These are phyloP conservation scores for Nomada goodeniana DNA, from an alignment of 2,888 invertebrate genomes.

Conservation along the genomic window DNA sequence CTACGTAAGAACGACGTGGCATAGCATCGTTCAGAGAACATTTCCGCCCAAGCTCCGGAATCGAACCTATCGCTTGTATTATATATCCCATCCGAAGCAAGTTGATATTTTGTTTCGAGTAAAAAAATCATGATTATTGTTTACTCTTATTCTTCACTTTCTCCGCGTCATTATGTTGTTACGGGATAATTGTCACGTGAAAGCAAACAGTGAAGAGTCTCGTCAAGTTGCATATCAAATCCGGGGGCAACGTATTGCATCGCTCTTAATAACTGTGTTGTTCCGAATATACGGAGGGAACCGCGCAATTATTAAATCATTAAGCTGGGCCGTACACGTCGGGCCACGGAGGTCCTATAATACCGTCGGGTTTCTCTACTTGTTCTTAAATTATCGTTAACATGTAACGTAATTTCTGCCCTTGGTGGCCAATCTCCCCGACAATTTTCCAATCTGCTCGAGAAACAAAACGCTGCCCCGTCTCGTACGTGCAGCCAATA, in stretches of 20 bases:
- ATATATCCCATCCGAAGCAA: constrained; percentile 1
- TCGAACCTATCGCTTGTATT: no score
- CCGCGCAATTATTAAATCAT: constrained; percentile 65
- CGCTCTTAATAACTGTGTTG: constrained; percentile 47
- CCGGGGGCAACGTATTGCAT: constrained; percentile 52
- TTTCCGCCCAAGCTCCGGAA: background rate
- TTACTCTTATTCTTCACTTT: constrained; percentile 3
- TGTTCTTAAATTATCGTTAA: constrained; percentile 60
- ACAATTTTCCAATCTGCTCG: constrained; percentile 29
- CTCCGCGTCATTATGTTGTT: constrained; percentile 52
- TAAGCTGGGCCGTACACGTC: constrained; percentile 48
- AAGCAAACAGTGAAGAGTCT: constrained; percentile 20
- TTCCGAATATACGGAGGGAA: constrained; percentile 37
- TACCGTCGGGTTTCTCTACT: constrained; percentile 16
- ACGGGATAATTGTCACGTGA: constrained; percentile 51
- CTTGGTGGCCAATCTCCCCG: background rate
- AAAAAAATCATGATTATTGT: constrained; percentile 35
- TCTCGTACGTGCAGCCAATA: background rate
- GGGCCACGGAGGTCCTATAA: constrained; percentile 37
- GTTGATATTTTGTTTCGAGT: constrained; percentile 4
- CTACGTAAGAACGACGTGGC: background rate
- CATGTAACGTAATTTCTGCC: constrained; percentile 22
- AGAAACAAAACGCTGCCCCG: background rate
- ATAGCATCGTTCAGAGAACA: background rate
- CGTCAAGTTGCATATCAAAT: constrained; percentile 51